Evolutionary conservation across 2,797 vertebrate genomes (phyloP), one percentile per base, ranked within the genome.

Genomic region (Knipowitschia caucasica): DNA sequence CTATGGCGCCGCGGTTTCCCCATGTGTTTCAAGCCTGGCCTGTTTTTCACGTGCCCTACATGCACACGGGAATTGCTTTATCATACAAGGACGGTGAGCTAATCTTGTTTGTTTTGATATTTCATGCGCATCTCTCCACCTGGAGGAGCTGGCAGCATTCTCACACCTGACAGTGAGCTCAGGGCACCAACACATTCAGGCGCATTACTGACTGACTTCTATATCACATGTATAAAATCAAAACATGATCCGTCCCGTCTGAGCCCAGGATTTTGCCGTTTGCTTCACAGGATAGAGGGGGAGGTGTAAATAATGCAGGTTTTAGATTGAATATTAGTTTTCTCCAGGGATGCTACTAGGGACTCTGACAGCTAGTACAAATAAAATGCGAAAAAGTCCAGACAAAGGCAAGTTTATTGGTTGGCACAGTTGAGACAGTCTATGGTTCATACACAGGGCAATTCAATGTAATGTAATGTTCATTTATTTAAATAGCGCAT

Each of bases 91-190:
- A 44, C 61, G 40, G 45, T 43, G 39, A 56, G 46, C 63, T 71
- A 67, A 86, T 75, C 62, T 72, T 62, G 71, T 82, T 79, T 75
- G 63, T 69, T 71, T 73, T 79, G n/a, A 65, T 73, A 74, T 80
- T 77, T 84, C 59, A 78, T 79, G 50, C 79, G 65, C 58, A 78
- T 51, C 56, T 51, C 56, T 35, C 71, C 62, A 67, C 63, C 57
- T 56, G 20, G 40, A 54, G 54, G 67, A 56, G 9, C 12, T 11
- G 26, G 30, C 58, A 64, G 68, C 64, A 53, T 58, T 62, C 33
- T 14, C 53, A 45, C 21, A 60, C 55, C 29, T 59, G 54, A 70
- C 59, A 64, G 34, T 17, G 38, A 6, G 47, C 45, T 35, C 44
- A 31, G 36, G 31, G 44, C 45, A 38, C 53, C 46, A 33, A 43